Conservation (phyloP, 2,888 invertebrate species). For the Polyommatus iphigenia region DNA sequence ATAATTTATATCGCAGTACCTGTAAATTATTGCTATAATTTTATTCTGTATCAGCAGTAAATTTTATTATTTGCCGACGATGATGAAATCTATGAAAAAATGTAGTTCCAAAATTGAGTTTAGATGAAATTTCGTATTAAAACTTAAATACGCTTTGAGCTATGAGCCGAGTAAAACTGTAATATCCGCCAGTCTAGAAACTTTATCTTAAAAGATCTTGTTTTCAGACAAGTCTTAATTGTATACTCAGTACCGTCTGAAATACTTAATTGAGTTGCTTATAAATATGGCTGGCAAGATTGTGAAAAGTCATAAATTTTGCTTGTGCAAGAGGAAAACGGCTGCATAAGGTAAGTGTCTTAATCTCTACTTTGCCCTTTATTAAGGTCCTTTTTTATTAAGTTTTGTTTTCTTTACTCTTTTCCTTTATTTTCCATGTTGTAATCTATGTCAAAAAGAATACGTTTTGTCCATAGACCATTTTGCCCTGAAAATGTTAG, state of each 20-base stretch:
- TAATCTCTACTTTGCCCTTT: background rate
- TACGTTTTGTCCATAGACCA: too few relatives aligned
- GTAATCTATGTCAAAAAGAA: too few relatives aligned
- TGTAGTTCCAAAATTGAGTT: background rate
- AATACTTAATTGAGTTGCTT: constrained; percentile 25
- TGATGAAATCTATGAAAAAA: too few relatives aligned
- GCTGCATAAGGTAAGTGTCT: background rate
- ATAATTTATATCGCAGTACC: too few relatives aligned
- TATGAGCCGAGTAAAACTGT: constrained; percentile 31
- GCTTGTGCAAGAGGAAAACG: background rate
- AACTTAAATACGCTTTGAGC: constrained; percentile 34
- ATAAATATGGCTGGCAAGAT: background rate
- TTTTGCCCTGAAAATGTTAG: too few relatives aligned
- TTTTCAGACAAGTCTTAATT: constrained; percentile 29
- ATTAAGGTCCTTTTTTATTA: background rate
- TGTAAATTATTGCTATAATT: too few relatives aligned
- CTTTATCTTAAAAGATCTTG: constrained; percentile 28
- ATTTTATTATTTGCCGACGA: too few relatives aligned
- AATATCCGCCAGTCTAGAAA: constrained; percentile 33
- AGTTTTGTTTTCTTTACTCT: background rate
- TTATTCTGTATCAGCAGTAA: too few relatives aligned
- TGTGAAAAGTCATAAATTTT: background rate
- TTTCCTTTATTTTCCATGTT: too few relatives aligned
- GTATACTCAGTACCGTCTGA: constrained; percentile 25
- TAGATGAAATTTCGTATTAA: constrained; percentile 31